Percentiles rank a stretch among this genome's conserved stretches.
Evolutionary conservation across 1,140 invertebrate genomes (phyloP).

Genomic region (Holotrichia oblita): DNA sequence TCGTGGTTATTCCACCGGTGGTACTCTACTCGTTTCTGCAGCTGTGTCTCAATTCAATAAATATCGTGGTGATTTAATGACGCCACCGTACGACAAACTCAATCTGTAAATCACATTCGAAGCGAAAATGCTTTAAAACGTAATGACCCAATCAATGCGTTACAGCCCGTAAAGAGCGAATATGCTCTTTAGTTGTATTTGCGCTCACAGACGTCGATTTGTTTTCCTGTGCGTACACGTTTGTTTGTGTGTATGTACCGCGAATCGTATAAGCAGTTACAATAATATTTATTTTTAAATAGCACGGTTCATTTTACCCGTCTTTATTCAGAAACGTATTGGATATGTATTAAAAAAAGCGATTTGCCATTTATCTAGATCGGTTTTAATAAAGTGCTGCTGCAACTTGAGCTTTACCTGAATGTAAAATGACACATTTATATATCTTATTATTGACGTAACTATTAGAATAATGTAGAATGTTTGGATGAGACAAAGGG

Average conservation of each 20-base stretch:
- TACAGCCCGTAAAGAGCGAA: not conserved
- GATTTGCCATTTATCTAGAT: conserved; percentile 26
- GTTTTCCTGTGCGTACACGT: not conserved
- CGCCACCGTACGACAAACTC: conserved; percentile 17
- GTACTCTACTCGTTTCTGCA: not conserved
- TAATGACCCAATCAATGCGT: conserved; percentile 22
- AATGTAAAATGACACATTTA: not conserved
- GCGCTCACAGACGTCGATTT: not conserved
- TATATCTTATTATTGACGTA: not conserved
- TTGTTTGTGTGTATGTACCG: not conserved
- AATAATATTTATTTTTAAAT: conserved; percentile 37
- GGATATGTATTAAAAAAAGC: not conserved
- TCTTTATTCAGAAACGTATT: not conserved
- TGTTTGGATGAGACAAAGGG: no score
- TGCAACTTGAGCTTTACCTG: not conserved
- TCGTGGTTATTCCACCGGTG: not conserved
- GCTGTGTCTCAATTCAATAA: conserved; percentile 2
- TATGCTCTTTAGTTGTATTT: not conserved
- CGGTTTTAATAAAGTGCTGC: not conserved
- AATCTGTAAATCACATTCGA: conserved; percentile 28
- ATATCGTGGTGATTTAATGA: conserved; percentile 29
- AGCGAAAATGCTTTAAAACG: conserved; percentile 33
- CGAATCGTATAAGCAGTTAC: conserved; percentile 19
- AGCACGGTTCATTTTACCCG: conserved; percentile 21
- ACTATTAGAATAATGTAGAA: not conserved